Percentiles rank a stretch among this genome's conserved stretches.
These are phyloP conservation scores for Zoanthus solanderi DNA, from an alignment of 92 coral and sea anemone genomes.

Conservation along the genomic window DNA sequence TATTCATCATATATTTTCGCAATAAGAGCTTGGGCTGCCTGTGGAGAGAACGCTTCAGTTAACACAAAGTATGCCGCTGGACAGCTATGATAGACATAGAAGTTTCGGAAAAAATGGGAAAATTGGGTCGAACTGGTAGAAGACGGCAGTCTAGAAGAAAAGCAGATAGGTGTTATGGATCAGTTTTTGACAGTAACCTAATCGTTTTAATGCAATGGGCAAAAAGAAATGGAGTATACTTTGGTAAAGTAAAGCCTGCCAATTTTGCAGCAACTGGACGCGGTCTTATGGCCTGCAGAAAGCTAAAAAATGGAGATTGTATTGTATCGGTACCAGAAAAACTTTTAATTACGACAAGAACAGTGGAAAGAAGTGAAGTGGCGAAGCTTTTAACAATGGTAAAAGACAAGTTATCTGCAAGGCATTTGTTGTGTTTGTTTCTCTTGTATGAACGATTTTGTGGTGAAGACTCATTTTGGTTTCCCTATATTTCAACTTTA, in stretches of 20 bases:
- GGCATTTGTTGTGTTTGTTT: slow-evolving; percentile 71
- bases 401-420: slow-evolving; percentile 41
- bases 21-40: too few relatives aligned
- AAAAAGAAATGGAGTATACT: slow-evolving; percentile 77
- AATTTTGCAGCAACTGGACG: slow-evolving; percentile 79
- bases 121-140: slow-evolving; percentile 45
- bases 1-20: too few relatives aligned
- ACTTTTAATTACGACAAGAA: slow-evolving; percentile 73
- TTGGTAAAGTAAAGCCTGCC: slow-evolving; percentile 79
- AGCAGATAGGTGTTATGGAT: not conserved
- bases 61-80: too few relatives aligned
- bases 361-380: slow-evolving; percentile 65
- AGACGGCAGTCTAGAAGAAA: not conserved
- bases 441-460: slow-evolving; percentile 74
- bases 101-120: not conserved
- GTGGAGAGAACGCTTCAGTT: too few relatives aligned
- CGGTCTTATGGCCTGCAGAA: slow-evolving; percentile 78
- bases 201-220: slow-evolving; percentile 88
- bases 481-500: slow-evolving; percentile 78
- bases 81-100: too few relatives aligned
- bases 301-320: slow-evolving; percentile 58
- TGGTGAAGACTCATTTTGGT: slow-evolving; percentile 86
- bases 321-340: slow-evolving; percentile 82
- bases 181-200: slow-evolving; percentile 64
- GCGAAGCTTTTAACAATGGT: slow-evolving; percentile 26